Base-by-base conservation (phyloP, 2,797 vertebrate genomes). In the Onychomys arenicola region DNA sequence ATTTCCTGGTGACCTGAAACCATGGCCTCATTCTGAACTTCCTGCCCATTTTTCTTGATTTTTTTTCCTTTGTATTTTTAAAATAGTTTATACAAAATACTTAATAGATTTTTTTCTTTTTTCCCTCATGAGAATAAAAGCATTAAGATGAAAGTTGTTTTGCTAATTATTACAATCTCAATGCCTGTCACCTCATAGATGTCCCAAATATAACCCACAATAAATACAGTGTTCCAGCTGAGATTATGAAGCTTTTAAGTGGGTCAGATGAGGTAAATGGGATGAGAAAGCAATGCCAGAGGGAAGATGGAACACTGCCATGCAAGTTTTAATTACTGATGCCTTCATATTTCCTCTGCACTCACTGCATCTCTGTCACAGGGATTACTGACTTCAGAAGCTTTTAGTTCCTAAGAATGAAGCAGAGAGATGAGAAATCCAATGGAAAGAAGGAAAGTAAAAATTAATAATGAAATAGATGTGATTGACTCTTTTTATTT, bases 41-140 rank as follows among this genome's bases (percentile, higher is more conserved):
- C 10, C 25, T 73, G 19, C 32, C 4, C 0, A 37, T 93, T 91
- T 77, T 55, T 23, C 29, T 2, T 43, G 19, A 11, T 1, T 3
- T 73, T 85, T 85, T 69, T 32, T 37, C 29, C 16, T 90, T 59
- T 67, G 49, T 19, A 71, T 67, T 92, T 88, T 59, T 83, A 61
- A 52, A 34, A 25, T 80, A 27, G 16, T n/a, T 49, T 37, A 43
- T 17, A 16, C 14, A 67, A 5, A 10, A n/a, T 67, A 67, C 1
- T 34, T 49, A 75, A 32, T 2, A 65, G 14, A 3, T 69, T 86
- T 63, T 27, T 85, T n/a, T 85, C n/a, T 61, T 37, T 73, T 40
- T 95, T 95, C 82, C 21, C n/a, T 75, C 61, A 61, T 43, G 92
- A 59, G 9, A 67, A 63, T 89, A 71, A 87, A 95, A 94, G 7